Conservation (phyloP, 2,113 vertebrate genomes). For the Xenotilapia flavipinnis region DNA sequence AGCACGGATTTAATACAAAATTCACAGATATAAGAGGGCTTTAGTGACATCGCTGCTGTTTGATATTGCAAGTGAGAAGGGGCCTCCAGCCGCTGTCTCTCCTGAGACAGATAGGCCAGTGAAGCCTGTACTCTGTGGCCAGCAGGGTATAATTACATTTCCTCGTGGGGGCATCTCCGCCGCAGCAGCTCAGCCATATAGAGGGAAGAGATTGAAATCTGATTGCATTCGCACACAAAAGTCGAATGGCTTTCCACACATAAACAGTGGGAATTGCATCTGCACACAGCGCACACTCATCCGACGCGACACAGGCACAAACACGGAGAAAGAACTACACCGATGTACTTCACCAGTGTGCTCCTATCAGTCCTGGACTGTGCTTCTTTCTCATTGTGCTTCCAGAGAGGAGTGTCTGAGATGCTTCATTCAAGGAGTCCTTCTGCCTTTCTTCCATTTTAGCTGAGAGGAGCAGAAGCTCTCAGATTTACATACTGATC, state of each 20-base stretch:
- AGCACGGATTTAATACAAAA: not conserved
- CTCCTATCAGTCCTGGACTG: not conserved
- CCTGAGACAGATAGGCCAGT: slow-evolving; percentile 48
- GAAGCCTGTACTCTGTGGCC: slow-evolving; percentile 47
- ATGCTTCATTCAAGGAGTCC: slow-evolving; percentile 29
- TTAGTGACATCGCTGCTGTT: slow-evolving; percentile 27
- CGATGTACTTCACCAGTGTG: not conserved
- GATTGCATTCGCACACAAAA: slow-evolving; percentile 24
- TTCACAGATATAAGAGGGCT: not conserved
- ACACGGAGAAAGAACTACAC: not conserved
- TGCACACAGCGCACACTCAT: not conserved
- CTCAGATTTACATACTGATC: slow-evolving; percentile 37
- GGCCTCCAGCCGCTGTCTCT: slow-evolving; percentile 24
- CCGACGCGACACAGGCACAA: not conserved
- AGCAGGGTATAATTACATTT: slow-evolving; percentile 60
- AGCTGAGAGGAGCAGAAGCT: slow-evolving; percentile 28
- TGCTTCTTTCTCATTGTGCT: not conserved
- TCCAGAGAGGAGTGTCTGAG: not conserved
- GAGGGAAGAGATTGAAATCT: slow-evolving; percentile 49
- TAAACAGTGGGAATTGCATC: not conserved
- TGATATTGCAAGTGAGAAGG: slow-evolving; percentile 30
- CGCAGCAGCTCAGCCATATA: slow-evolving; percentile 40
- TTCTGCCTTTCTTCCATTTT: slow-evolving; percentile 20
- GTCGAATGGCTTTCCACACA: slow-evolving; percentile 5
- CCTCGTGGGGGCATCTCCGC: slow-evolving; percentile 27